Conservation (phyloP, 2,797 vertebrate species). For the Macropodus opercularis region DNA sequence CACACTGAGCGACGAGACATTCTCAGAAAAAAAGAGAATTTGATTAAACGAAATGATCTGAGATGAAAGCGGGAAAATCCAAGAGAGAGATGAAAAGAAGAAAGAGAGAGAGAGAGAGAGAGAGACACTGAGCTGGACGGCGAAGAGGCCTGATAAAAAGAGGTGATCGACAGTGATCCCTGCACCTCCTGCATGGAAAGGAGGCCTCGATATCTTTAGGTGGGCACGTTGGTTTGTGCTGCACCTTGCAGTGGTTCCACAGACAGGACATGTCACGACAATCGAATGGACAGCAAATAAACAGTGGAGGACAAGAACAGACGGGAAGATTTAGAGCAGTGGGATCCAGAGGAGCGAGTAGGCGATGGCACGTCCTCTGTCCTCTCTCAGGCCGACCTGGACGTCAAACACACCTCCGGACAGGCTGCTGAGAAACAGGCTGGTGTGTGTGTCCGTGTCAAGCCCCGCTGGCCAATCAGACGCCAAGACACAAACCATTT, state of each 20-base stretch:
- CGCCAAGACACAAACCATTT: conserved; percentile 56
- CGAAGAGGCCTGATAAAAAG: conserved; percentile 22
- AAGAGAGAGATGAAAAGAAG: not conserved
- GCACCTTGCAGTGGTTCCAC: conserved; percentile 1
- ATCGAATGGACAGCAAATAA: conserved; percentile 17
- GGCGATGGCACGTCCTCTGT: conserved; percentile 34
- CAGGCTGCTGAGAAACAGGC: conserved; percentile 49
- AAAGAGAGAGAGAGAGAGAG: not conserved
- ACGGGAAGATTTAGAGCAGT: not conserved
- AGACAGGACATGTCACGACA: conserved; percentile 20
- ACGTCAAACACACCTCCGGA: conserved; percentile 51
- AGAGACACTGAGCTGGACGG: not conserved
- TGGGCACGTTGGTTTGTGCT: conserved; percentile 11
- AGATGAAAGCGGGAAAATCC: not conserved
- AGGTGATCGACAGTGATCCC: conserved; percentile 35
- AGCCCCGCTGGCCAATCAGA: conserved; percentile 44
- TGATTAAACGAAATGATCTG: not conserved
- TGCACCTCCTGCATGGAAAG: conserved; percentile 43
- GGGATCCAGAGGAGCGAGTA: not conserved
- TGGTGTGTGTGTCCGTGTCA: conserved; percentile 29
- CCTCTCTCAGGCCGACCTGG: conserved; percentile 58
- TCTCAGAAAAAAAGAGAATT: not conserved
- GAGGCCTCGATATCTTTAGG: conserved; percentile 16
- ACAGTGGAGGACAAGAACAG: not conserved
- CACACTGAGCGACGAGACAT: not conserved